Conservation (phyloP, 1,140 invertebrate species). For the Drosophila nigrodunni region DNA sequence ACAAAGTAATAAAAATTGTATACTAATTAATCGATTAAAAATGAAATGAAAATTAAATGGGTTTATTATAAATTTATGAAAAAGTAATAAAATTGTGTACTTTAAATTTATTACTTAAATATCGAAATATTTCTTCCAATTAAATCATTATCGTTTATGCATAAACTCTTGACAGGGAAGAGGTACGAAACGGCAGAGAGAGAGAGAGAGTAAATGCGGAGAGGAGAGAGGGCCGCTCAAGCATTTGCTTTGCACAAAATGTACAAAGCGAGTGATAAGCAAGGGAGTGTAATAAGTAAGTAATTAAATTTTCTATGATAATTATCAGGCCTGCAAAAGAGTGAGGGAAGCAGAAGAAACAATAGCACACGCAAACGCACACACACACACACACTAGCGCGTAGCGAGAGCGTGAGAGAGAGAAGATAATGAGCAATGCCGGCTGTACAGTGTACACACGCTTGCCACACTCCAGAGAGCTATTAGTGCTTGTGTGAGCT, state of each 20-base stretch:
- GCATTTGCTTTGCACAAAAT: conserved; percentile 28
- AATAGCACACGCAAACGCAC: background rate
- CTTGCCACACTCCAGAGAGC: conserved; percentile 32
- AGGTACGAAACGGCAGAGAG: background rate
- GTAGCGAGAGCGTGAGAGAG: background rate
- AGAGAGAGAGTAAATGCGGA: background rate
- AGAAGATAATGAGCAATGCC: conserved; percentile 40
- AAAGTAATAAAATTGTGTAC: no score
- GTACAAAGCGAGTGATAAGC: conserved; percentile 60
- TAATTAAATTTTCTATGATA: conserved; percentile 71
- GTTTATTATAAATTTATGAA: no score
- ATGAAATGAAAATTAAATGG: no score
- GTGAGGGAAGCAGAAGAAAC: conserved; percentile 9
- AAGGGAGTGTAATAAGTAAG: conserved; percentile 63
- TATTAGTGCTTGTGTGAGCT: background rate
- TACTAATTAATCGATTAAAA: no score
- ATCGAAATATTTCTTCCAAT: background rate
- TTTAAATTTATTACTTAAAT: background rate
- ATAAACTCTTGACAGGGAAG: conserved; percentile 1
- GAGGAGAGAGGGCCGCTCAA: background rate
- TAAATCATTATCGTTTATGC: conserved; percentile 26
- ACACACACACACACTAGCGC: conserved; percentile 1
- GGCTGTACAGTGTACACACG: conserved; percentile 9
- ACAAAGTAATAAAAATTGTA: no score
- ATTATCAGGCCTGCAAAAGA: conserved; percentile 10